These are phyloP conservation scores for Drosophila pegasa DNA, from an alignment of 2,888 invertebrate species.

Conservation along the genomic window DNA sequence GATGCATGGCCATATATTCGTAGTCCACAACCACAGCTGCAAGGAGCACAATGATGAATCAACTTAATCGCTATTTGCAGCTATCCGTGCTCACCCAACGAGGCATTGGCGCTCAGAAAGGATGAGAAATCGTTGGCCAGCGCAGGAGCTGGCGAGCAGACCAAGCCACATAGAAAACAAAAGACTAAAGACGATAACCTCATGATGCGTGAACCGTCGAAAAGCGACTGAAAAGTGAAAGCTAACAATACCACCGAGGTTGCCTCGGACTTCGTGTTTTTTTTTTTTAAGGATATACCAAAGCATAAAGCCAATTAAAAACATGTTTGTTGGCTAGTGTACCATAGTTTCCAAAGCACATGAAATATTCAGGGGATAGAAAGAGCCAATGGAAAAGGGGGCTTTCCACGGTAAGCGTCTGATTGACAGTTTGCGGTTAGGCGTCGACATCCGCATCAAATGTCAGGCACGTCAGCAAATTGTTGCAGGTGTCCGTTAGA, in stretches of 20 bases:
- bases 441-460: conserved; percentile 40
- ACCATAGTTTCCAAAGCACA: conserved; percentile 33
- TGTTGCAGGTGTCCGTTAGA: conserved; percentile 62
- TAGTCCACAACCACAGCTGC: conserved; percentile 90
- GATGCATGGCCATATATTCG: conserved; percentile 88
- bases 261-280: conserved; percentile 29
- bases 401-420: conserved; percentile 25
- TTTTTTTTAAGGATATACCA: conserved; percentile 17
- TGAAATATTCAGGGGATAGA: conserved; percentile 66
- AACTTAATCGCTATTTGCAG: not conserved
- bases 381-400: conserved; percentile 26
- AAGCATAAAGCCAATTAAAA: conserved; percentile 62
- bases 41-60: not conserved
- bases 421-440: conserved; percentile 82
- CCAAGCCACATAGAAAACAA: conserved; percentile 86
- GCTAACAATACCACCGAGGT: conserved; percentile 21
- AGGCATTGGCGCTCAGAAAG: conserved; percentile 89
- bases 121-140: conserved; percentile 88
- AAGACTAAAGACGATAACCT: conserved; percentile 37
- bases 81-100: conserved; percentile 87
- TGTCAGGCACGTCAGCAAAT: conserved; percentile 33
- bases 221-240: conserved; percentile 61
- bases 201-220: conserved; percentile 57
- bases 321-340: conserved; percentile 24
- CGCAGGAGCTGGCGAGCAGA: conserved; percentile 17